These are phyloP conservation scores for Rotaria macrura DNA, from an alignment of 2,888 invertebrate species.

Conservation along the genomic window DNA sequence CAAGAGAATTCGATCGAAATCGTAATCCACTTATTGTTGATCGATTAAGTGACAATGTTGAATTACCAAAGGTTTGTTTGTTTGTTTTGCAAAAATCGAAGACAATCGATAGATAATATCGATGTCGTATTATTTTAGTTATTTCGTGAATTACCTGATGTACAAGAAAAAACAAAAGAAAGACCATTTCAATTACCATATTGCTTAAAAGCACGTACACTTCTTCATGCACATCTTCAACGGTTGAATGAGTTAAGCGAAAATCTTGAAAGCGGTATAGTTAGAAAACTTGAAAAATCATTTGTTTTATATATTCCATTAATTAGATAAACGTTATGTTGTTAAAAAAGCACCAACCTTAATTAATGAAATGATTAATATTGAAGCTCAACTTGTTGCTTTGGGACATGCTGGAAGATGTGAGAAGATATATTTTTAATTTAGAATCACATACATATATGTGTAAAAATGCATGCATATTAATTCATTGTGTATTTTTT, in stretches of 20 bases:
- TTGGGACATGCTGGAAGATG: conserved; percentile 74
- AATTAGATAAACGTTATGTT: conserved; percentile 49
- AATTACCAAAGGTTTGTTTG: conserved; percentile 68
- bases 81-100: not conserved
- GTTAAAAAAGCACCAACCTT: conserved; percentile 78
- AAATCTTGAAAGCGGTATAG: conserved; percentile 45
- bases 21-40: conserved; percentile 87
- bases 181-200: conserved; percentile 75
- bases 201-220: conserved; percentile 71
- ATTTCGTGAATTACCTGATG: conserved; percentile 75
- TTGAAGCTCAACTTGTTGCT: conserved; percentile 75
- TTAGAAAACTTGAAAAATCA: not conserved
- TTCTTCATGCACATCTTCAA: conserved; percentile 88
- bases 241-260: conserved; percentile 56
- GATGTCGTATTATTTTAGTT: conserved; percentile 55
- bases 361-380: conserved; percentile 90
- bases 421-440: conserved; percentile 42
- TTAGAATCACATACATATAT: not conserved
- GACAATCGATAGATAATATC: too few relatives aligned
- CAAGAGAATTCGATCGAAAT: conserved; percentile 83
- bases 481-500: not conserved
- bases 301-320: not conserved
- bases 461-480: too few relatives aligned
- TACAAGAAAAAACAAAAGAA: conserved; percentile 91
- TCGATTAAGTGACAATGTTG: conserved; percentile 80